These are phyloP conservation scores for Notarius quadriscutis DNA, from an alignment of 2,113 vertebrate genomes.

Conservation along the genomic window DNA sequence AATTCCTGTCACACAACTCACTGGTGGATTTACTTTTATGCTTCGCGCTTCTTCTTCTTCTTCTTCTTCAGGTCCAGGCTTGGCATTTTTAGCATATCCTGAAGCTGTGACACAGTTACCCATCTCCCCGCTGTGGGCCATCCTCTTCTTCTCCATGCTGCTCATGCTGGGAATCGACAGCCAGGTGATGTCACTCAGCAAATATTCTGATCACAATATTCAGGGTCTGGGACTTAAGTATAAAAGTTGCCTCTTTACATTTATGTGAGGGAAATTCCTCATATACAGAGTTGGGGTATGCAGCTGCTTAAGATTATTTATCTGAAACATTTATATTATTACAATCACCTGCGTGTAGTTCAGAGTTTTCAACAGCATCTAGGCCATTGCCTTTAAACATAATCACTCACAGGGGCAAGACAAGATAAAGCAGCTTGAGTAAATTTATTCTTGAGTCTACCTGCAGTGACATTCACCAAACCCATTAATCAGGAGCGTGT, in stretches of 20 bases:
- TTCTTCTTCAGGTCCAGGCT: conserved; percentile 82
- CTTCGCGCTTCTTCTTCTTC: neutral
- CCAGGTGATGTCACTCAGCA: conserved; percentile 80
- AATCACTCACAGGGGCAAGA: neutral
- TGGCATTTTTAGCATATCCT: conserved; percentile 96
- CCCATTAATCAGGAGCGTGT: too few species aligned
- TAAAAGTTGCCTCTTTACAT: neutral
- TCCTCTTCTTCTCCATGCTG: conserved; percentile 98
- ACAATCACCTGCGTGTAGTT: neutral
- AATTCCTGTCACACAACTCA: neutral
- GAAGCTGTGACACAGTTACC: conserved; percentile 96
- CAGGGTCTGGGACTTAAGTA: neutral
- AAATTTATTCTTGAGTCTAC: neutral
- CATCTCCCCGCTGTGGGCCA: conserved; percentile 93
- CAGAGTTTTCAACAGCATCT: neutral
- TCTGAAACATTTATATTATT: neutral
- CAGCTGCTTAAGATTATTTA: neutral
- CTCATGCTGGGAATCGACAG: conserved; percentile 98
- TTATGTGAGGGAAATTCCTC: neutral
- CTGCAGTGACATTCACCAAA: neutral
- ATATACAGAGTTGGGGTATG: neutral
- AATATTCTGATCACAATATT: neutral
- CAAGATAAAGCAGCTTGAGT: neutral
- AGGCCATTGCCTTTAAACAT: neutral
- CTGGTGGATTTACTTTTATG: neutral